phyloP scores from a whole-genome alignment of 2,888 invertebrate species.

The Acleris cristana region DNA sequence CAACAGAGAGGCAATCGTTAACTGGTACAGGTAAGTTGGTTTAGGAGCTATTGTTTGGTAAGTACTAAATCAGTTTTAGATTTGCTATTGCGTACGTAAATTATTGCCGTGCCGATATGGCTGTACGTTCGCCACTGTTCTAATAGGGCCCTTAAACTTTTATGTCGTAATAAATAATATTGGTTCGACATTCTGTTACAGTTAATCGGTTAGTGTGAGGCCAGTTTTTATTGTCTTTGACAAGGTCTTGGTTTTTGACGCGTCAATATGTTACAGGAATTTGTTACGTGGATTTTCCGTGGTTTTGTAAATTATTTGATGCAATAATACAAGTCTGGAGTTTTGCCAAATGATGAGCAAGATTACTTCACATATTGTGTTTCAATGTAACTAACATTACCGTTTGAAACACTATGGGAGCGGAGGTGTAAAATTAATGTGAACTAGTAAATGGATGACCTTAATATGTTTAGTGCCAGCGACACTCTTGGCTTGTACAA shows the following conservation, averaged over 20 bases:
- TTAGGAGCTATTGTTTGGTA: constrained; percentile 41
- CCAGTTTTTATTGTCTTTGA: constrained; percentile 18
- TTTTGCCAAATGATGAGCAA: constrained; percentile 1
- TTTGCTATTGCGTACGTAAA: not conserved
- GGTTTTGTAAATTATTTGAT: not conserved
- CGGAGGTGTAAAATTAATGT: no score
- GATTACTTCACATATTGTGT: not conserved
- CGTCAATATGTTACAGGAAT: constrained; percentile 14
- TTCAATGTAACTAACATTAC: no score
- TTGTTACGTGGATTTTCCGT: not conserved
- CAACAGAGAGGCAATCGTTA: constrained; percentile 40
- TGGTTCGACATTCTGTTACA: constrained; percentile 11
- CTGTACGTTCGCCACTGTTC: not conserved
- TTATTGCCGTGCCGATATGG: constrained; percentile 14
- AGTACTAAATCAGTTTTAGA: constrained; percentile 40
- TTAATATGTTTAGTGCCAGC: no score
- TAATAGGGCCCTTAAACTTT: constrained; percentile 16
- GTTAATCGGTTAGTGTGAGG: constrained; percentile 14
- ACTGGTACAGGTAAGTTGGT: constrained; percentile 44
- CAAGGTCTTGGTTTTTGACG: constrained; percentile 17
- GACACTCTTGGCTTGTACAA: no score
- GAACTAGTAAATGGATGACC: no score
- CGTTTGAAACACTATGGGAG: no score
- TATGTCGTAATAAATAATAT: constrained; percentile 16
- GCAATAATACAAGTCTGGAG: constrained; percentile 1